Conservation (phyloP, 1,140 invertebrate species). For the Batillaria attramentaria region DNA sequence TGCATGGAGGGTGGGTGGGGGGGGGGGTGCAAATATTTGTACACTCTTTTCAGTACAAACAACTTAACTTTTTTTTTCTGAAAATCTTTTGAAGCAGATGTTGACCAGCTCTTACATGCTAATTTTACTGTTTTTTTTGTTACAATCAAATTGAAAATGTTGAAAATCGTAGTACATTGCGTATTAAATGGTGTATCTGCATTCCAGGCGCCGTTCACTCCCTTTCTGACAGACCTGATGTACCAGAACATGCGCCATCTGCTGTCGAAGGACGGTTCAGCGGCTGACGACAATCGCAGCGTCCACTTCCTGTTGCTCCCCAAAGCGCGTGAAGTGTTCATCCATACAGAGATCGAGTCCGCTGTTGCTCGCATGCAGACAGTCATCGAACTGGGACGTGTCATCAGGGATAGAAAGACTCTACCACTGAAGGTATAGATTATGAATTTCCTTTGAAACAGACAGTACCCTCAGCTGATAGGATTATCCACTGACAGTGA, state of each 20-base stretch:
- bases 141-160: no score
- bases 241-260: conserved; percentile 86
- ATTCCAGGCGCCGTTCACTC: conserved; percentile 90
- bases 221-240: conserved; percentile 96
- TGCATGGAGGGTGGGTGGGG: no score
- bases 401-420: conserved; percentile 93
- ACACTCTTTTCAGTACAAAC: no score
- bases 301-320: conserved; percentile 87
- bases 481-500: no score
- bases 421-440: conserved; percentile 92
- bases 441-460: not conserved
- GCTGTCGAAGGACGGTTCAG: conserved; percentile 47
- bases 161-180: no score
- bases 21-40: no score
- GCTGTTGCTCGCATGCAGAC: conserved; percentile 94
- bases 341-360: conserved; percentile 90
- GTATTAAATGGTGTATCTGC: not conserved
- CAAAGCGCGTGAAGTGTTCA: conserved; percentile 78
- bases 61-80: no score
- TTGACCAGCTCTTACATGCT: no score
- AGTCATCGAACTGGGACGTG: conserved; percentile 94
- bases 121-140: no score
- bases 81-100: no score
- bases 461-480: not conserved
- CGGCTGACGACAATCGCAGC: conserved; percentile 60